Base-by-base conservation (phyloP, 2,113 vertebrate genomes). In the Pao palembangensis region DNA sequence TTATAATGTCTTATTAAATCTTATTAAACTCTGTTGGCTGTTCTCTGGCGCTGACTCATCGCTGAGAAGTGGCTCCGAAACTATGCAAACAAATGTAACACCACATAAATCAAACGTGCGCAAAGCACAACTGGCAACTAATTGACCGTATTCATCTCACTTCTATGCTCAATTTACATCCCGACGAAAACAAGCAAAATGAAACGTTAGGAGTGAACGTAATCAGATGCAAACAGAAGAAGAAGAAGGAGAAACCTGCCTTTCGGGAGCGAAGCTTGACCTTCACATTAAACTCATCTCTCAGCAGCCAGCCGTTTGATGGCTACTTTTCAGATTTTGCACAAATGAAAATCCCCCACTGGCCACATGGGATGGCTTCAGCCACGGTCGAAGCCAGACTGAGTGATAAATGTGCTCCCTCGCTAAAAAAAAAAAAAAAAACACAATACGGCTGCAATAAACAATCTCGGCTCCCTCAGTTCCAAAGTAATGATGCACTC, bases 61-160 rank as follows among this genome's bases (percentile, higher is more conserved):
- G 55, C 64, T 72, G 67, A 75, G 72, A 76, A 75, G 59, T 66
- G 43, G 51, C 60, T 64, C 46, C 62, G 53, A 58, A 69, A 68
- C 71, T 44, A 47, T 16, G 2, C 61, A 72, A 69, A 76, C 70
- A 13, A 68, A 72, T 38, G 46, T 50, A 64, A 55, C 67, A 42
- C 25, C 67, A 56, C 47, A 66, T 66, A 68, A 76, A 80, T 71
- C 79, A 76, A 62, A 76, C n/a, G 23, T 38, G 53, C 67, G 67
- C 25, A 38, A 58, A 13, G 14, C 51, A 41, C 23, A 2, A 2
- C 53, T 55, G 56, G 53, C 52, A 43, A 44, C 38, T 64, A 67
- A 68, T 65, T 64, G 59, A 64, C 21, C 21, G 55, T 67, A 73
- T 79, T 69, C 42, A 61, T 78, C 55, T 67, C n/a, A 38, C 56